Base-by-base conservation (phyloP, 2,888 invertebrate genomes). In the Eristalis intricaria region DNA sequence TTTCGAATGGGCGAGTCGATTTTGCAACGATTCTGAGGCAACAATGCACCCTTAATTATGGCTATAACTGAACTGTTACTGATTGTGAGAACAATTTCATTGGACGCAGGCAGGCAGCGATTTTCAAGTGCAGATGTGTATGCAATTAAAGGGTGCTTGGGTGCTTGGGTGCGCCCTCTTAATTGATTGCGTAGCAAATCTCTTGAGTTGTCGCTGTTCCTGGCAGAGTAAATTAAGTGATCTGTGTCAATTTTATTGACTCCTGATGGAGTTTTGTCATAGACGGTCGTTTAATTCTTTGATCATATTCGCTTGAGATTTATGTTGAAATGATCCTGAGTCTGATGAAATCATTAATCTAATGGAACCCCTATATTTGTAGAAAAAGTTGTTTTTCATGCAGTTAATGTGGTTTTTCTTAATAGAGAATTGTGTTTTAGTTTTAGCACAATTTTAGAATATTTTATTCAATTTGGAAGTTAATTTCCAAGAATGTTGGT, bases 31-130 rank as follows among this genome's bases (percentile, higher is more conserved):
- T 58, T 64, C 50, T 50, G n/a, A 32, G 50, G 26, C 35, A 70
- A 85, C 84, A 85, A 85, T 85, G 58, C 56, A 35, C 50, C 69
- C 71, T 73, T 85, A 85, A 85, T 85, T 85, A 71, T 76, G 76
- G 43, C 58, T 19, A 73, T 76, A 58, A 50, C 19, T 5, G 50
- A 50, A 68, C 71, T 76, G 32, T 19, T 68, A 61, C 10, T 65
- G 60, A 70, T 84, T 70, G 43, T 70, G 61, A 23, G 35, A 61
- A 68, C 61, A 38, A 19, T 73, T 71, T 35, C 71, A 80, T 80
- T 84, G 75, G 58, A 3, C 58, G 50, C 64, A 43, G 43, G 40
- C 64, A 64, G 13, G 50, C 38, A 7, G 13, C 50, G 23, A 63
- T 61, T 50, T 32, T 32, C 3, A 60, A 26, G 40, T 43, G 60